Evolutionary conservation across 1,140 invertebrate species (phyloP).

Genomic region (Drusus annulatus): DNA sequence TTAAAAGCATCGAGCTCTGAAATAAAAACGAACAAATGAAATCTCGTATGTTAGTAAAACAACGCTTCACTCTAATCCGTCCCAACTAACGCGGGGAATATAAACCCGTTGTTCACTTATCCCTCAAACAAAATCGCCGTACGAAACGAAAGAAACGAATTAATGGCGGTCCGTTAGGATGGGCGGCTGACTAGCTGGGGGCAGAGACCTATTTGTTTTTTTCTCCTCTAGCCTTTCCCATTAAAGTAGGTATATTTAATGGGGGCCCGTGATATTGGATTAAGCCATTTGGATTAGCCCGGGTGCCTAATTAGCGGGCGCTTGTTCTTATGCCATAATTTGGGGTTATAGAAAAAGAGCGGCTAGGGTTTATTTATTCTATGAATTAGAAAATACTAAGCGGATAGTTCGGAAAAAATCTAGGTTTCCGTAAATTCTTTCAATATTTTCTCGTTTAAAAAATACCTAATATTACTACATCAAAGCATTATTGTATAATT

Average conservation of each 20-base stretch:
- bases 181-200: not conserved
- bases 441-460: too few species aligned
- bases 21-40: too few species aligned
- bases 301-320: conserved; percentile 59
- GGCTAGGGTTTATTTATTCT: too few species aligned
- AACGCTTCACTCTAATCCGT: too few species aligned
- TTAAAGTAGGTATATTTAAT: conserved; percentile 56
- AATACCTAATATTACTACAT: too few species aligned
- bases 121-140: not conserved
- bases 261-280: conserved; percentile 58
- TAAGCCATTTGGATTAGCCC: conserved; percentile 59
- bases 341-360: conserved; percentile 47
- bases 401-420: too few species aligned
- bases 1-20: too few species aligned
- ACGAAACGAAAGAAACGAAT: conserved; percentile 28
- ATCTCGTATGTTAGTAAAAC: too few species aligned
- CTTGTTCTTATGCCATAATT: conserved; percentile 52
- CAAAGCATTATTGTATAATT: too few species aligned
- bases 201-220: conserved; percentile 52
- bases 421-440: too few species aligned
- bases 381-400: too few species aligned
- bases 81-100: not conserved
- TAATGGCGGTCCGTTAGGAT: conserved; percentile 19
- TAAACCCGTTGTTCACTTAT: not conserved
- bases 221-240: conserved; percentile 46